phyloP scores from a whole-genome alignment of 2,888 invertebrate species.

The Orchesellides sinensis region DNA sequence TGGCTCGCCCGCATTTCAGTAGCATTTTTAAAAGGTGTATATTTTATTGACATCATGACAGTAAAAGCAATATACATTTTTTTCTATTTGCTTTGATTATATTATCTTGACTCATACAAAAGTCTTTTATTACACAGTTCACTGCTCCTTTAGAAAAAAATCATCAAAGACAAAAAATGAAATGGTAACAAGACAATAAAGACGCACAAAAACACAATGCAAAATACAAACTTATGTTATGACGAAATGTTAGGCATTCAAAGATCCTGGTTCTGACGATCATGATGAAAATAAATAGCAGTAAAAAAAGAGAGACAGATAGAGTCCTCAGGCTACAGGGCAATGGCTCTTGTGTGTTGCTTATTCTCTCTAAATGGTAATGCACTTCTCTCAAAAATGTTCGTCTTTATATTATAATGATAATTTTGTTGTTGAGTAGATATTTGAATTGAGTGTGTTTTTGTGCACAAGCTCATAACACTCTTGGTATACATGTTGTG shows the following conservation, averaged over 20 bases:
- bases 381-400: conserved; percentile 33
- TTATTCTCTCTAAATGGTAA: conserved; percentile 33
- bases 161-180: too few relatives aligned
- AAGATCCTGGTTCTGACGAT: conserved; percentile 32
- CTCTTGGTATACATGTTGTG: neutral
- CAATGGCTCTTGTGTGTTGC: conserved; percentile 42
- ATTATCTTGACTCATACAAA: too few relatives aligned
- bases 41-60: too few relatives aligned
- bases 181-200: neutral
- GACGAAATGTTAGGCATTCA: too few relatives aligned
- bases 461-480: neutral
- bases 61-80: too few relatives aligned
- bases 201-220: too few relatives aligned
- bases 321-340: conserved; percentile 57
- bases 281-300: conserved; percentile 32
- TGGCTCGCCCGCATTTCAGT: too few relatives aligned
- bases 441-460: neutral
- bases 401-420: conserved; percentile 16
- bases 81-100: too few relatives aligned
- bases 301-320: conserved; percentile 2
- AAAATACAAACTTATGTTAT: too few relatives aligned
- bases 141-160: too few relatives aligned
- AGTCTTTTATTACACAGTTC: too few relatives aligned
- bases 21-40: too few relatives aligned
- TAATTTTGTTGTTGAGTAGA: conserved; percentile 17